Percentiles rank a stretch among this genome's conserved stretches.
These are phyloP conservation scores for Tragelaphus scriptus DNA, from an alignment of 2,113 vertebrate genomes.

Conservation along the genomic window DNA sequence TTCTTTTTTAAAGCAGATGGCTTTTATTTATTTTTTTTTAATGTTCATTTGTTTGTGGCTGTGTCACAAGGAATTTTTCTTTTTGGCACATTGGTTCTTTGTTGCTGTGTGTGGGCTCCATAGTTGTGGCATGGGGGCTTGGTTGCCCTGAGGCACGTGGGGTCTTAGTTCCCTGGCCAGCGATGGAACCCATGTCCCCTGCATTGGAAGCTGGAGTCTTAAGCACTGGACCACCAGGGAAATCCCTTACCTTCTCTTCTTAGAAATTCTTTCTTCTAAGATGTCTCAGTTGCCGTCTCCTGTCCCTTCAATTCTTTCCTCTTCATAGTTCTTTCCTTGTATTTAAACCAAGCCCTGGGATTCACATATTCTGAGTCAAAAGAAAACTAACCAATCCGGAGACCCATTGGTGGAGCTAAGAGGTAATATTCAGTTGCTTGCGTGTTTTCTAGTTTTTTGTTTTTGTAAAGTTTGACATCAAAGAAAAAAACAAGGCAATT, in stretches of 20 bases:
- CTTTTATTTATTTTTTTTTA: not conserved
- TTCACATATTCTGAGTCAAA: not conserved
- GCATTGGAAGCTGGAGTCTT: not conserved
- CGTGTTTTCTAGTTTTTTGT: not conserved
- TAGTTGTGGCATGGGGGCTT: not conserved
- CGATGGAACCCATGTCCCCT: not conserved
- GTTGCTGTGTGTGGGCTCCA: not conserved
- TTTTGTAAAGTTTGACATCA: not conserved
- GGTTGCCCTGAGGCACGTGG: fast-evolving
- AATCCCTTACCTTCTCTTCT: not conserved
- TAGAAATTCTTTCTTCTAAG: not conserved
- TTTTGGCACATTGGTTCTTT: not conserved
- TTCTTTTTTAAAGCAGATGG: not conserved
- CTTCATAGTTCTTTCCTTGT: not conserved
- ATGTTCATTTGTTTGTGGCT: not conserved
- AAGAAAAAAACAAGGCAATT: not conserved
- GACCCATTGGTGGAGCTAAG: not conserved
- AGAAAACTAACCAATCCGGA: not conserved
- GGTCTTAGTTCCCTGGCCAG: not conserved
- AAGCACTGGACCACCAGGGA: not conserved
- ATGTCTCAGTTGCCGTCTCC: not conserved
- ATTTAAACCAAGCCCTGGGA: not conserved
- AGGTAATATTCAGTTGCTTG: not conserved
- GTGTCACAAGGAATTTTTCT: not conserved
- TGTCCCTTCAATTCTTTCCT: fast-evolving